A percentile compares a stretch with the other conserved stretches of the same genome.
Conservation (phyloP, 1,140 invertebrate species). For the Meloidogyne chitwoodi region DNA sequence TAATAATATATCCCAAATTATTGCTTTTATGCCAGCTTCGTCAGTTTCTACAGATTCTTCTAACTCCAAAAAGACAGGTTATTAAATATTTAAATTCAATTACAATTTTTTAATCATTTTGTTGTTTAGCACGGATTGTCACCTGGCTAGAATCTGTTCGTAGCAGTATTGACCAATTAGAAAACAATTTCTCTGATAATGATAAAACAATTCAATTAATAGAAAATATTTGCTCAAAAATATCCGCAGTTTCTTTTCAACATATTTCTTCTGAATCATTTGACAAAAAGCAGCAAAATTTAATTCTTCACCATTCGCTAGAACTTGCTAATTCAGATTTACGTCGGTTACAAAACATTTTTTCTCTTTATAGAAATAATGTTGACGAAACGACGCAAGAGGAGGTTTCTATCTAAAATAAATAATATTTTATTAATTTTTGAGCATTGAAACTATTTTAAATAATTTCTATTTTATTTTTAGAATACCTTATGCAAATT, state of each 20-base stretch:
- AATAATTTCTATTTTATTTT: neutral
- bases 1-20: conserved; percentile 39
- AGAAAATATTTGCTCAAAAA: neutral
- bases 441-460: conserved; percentile 18
- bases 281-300: conserved; percentile 10
- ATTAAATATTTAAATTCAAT: neutral
- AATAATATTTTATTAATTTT: too few relatives aligned
- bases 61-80: conserved; percentile 1
- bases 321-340: conserved; percentile 20
- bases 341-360: conserved; percentile 16
- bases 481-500: conserved; percentile 8
- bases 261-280: neutral
- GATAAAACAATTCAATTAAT: neutral
- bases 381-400: neutral
- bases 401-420: too few relatives aligned
- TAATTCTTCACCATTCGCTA: conserved; percentile 20
- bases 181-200: neutral
- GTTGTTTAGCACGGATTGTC: conserved; percentile 1
- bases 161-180: neutral
- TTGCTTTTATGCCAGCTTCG: conserved; percentile 26
- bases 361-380: neutral
- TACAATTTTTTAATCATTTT: neutral
- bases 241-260: neutral
- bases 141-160: conserved; percentile 6
- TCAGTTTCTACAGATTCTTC: neutral